phyloP scores from a whole-genome alignment of 2,797 vertebrate genomes.

The Xerus rutilus region DNA sequence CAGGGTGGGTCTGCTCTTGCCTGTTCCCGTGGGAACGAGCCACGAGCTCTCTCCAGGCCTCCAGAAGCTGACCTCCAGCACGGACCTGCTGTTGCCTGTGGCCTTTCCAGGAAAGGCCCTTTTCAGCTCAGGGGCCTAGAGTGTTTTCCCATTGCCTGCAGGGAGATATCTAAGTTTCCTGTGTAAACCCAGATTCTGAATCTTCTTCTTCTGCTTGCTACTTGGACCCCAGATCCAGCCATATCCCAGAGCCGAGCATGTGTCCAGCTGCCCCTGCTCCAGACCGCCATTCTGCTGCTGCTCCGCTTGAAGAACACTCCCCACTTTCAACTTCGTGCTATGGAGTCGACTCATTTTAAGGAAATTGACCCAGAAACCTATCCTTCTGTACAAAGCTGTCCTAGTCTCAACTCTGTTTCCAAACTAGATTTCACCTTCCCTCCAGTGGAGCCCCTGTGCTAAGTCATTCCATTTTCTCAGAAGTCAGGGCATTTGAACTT shows the following conservation, averaged over 20 bases:
- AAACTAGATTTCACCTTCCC: not conserved
- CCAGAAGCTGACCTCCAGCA: not conserved
- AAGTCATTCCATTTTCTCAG: no score
- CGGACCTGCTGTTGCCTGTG: rapidly evolving
- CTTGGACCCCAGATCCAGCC: not conserved
- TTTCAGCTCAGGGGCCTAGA: rapidly evolving
- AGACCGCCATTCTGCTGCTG: rapidly evolving
- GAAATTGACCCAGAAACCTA: not conserved
- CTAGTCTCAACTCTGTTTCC: not conserved
- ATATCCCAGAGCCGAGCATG: rapidly evolving
- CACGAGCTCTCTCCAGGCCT: not conserved
- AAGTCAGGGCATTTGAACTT: not conserved
- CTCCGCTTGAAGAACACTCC: no score
- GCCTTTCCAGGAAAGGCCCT: not conserved
- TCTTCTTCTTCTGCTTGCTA: rapidly evolving
- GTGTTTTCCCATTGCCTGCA: rapidly evolving
- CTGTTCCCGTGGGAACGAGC: not conserved
- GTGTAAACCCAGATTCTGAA: not conserved
- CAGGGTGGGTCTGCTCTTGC: no score
- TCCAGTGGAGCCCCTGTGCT: not conserved
- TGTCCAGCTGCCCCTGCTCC: not conserved
- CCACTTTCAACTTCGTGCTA: not conserved
- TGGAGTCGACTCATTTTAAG: not conserved
- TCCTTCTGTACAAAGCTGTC: not conserved
- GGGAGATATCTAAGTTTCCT: not conserved